These are phyloP conservation scores for Selene dorsalis DNA, from an alignment of 2,797 vertebrate species.

Conservation along the genomic window DNA sequence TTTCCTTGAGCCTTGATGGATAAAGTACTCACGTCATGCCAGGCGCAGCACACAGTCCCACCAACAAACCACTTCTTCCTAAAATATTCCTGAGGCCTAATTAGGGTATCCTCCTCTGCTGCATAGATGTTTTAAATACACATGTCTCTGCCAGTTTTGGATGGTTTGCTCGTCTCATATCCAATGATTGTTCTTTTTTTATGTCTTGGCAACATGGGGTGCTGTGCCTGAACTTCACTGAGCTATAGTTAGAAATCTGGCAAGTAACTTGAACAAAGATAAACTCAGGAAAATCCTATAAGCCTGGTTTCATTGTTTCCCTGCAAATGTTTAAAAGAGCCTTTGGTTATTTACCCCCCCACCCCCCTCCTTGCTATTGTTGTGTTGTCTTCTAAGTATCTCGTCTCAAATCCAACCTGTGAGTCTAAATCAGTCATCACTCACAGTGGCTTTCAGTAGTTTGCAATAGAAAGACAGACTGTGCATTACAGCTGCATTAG, in stretches of 20 bases:
- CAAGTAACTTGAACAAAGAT: slow-evolving; percentile 24
- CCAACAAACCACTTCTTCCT: slow-evolving; percentile 30
- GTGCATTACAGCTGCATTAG: slow-evolving; percentile 4
- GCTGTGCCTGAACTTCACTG: slow-evolving; percentile 6
- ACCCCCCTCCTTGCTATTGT: background rate
- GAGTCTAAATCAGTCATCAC: slow-evolving; percentile 36
- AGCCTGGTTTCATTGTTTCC: slow-evolving; percentile 24
- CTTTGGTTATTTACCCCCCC: slow-evolving; percentile 26
- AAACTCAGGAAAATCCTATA: slow-evolving; percentile 40
- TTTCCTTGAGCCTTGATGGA: slow-evolving; percentile 40
- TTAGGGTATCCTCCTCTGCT: slow-evolving; percentile 44
- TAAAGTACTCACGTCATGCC: slow-evolving; percentile 28
- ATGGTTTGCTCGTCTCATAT: slow-evolving; percentile 22
- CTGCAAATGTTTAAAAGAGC: slow-evolving; percentile 42
- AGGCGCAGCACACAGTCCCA: slow-evolving; percentile 34
- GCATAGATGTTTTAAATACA: slow-evolving; percentile 9
- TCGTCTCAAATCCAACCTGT: slow-evolving; percentile 33
- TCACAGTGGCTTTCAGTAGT: slow-evolving; percentile 10
- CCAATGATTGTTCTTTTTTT: slow-evolving; percentile 33
- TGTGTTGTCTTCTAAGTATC: slow-evolving; percentile 17
- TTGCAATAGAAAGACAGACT: background rate
- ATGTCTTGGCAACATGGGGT: slow-evolving; percentile 28
- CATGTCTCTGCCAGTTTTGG: background rate
- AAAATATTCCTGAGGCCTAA: slow-evolving; percentile 51
- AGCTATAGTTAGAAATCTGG: slow-evolving; percentile 48